Evolutionary conservation across 1,140 invertebrate genomes (phyloP), one percentile per base, ranked within the genome.

Genomic region (Melanaphis sacchari): DNA sequence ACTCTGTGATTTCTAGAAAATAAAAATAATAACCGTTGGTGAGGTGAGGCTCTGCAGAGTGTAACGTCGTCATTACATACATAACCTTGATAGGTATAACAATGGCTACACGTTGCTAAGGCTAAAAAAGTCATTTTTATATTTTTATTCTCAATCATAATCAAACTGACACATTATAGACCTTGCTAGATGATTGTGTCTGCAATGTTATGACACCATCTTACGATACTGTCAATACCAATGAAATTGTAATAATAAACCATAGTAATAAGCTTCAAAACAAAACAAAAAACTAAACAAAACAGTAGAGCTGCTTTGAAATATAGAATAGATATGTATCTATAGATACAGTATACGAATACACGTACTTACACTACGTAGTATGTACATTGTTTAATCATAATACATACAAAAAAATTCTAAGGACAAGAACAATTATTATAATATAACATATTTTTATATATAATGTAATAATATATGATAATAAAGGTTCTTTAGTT

Each of bases 41-140:
- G 81, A 93, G 91, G 91, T 36, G 91, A 85, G 91, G 81, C 91
- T 31, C 11, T 85, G 41, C 24, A 36, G 66, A 46, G 7, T 22
- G 7, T n/a, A 36, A 54, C 24, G 11, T 54, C 91, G 38, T 93
- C 54, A 93, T 93, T 93, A n/a, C 31, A n/a, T 76, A 76, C 59
- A n/a, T 76, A 93, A 38, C 91, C 91, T 93, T 93, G 91, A 36
- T 40, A 93, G 91, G 36, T 40, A 93, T 36, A 93, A 85, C 91
- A 93, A 93, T 85, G 22, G 91, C 46, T 49, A 54, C 46, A 49
- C 91, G 36, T 52, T 24, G 22, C 36, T 54, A 54, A 54, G 22
- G 76, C 15, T 46, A 1, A 93, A 84, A 40, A 54, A 84, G 36
- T 93, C n/a, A 93, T 85, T 93, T 85, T 84, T 54, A 84, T 84